Base-by-base conservation (phyloP, 1,140 invertebrate genomes). In the Lordiphosa collinella region DNA sequence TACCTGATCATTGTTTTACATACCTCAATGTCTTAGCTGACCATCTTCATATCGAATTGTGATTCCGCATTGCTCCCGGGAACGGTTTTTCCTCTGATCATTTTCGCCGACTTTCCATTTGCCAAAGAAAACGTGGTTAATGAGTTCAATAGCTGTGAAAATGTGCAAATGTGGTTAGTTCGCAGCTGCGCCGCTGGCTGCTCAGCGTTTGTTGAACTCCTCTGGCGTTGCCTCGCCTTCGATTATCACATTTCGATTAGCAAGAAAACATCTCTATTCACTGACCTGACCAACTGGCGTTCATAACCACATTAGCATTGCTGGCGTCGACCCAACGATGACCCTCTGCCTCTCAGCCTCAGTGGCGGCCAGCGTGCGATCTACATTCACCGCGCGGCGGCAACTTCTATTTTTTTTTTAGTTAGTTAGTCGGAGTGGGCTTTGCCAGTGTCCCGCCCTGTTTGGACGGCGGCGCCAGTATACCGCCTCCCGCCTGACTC, bases 211-310 rank as follows among this genome's bases (percentile, higher is more conserved):
- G 61, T 66, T 61, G 73, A 70, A 76, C 66, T 58, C 47, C 44
- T 46, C 14, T 16, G 32, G 36, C 46, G 40, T 14, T 51, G 65
- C 36, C 52, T 56, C 53, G 49, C 41, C 48, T 36, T 37, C 72
- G 78, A 85, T 82, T 82, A 82, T 85, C 79, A 82, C 73, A 65
- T 84, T 84, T 84, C 51, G 75, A 78, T 57, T 65, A 65, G 71
- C 55, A 31, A 29, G 29, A 48, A 25, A 52, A 41, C 62, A 51
- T 32, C 62, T 49, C 60, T 61, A 48, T 22, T 43, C 11, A 32
- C 57, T 62, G 65, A 69, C 71, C 55, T 46, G 56, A 18, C 72
- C 54, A 74, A 75, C 65, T 67, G 67, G 73, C 56, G 76, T 73
- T 76, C 67, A 78, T 84, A 82, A 82, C 58, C 68, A 84, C 73